These are phyloP conservation scores for Mesembrinibis cayennensis DNA, from an alignment of 2,113 vertebrate genomes.

Conservation along the genomic window DNA sequence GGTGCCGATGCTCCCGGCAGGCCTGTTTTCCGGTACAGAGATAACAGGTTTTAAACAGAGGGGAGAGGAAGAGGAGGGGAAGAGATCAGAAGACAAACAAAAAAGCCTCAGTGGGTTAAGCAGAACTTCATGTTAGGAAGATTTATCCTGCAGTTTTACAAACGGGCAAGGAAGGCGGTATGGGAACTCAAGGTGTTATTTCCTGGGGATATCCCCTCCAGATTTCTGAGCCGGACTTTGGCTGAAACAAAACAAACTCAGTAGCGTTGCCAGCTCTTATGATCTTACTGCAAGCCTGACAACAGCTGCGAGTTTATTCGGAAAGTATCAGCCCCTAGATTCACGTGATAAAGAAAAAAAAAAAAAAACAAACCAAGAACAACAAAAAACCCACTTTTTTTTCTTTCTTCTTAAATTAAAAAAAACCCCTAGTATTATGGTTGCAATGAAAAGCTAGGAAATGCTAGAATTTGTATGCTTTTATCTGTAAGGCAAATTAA, in stretches of 20 bases:
- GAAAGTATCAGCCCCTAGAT: neutral
- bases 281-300: neutral
- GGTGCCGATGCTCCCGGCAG: accelerated
- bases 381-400: no score
- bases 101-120: neutral
- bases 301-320: neutral
- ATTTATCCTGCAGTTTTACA: neutral
- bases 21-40: neutral
- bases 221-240: neutral
- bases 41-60: neutral
- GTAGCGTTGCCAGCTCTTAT: neutral
- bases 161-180: neutral
- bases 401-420: neutral
- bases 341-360: neutral
- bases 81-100: neutral
- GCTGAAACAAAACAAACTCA: neutral
- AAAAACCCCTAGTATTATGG: neutral
- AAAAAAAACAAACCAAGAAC: no score
- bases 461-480: neutral
- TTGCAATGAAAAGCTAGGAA: neutral
- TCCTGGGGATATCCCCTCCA: slow-evolving; percentile 30
- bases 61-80: neutral
- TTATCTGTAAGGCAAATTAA: neutral
- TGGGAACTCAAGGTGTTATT: slow-evolving; percentile 46
- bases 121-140: neutral